A percentile compares a stretch with the other conserved stretches of the same genome.
Evolutionary conservation across 2,113 vertebrate species (phyloP).

Genomic region (Mus musculus): DNA sequence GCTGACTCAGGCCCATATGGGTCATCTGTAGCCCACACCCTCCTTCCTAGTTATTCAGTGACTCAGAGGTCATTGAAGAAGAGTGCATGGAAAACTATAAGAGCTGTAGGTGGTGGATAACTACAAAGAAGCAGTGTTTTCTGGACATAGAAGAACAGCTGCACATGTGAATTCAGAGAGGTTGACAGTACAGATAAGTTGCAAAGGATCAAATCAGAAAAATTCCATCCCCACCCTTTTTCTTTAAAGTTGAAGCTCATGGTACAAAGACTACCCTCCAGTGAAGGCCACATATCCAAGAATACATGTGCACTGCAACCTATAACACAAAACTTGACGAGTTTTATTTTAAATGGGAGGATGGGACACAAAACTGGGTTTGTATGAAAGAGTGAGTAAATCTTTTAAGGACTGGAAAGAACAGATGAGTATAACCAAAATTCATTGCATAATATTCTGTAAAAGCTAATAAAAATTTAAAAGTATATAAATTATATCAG

Average conservation of each 20-base stretch:
- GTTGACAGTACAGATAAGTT: neutral
- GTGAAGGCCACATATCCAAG: neutral
- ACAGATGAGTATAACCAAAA: neutral
- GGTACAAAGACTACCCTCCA: neutral
- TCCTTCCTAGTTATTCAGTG: too few relatives aligned
- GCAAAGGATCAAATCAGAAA: neutral
- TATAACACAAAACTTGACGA: neutral
- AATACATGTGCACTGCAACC: neutral
- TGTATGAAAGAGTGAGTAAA: neutral
- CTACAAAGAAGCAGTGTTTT: neutral
- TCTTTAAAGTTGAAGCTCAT: neutral
- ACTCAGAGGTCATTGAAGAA: neutral
- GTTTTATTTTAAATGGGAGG: neutral
- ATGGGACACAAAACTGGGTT: neutral
- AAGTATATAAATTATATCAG: neutral
- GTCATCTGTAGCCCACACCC: too few relatives aligned
- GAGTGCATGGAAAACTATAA: neutral
- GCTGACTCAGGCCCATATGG: neutral
- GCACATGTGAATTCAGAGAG: neutral
- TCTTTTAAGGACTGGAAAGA: neutral
- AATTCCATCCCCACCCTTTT: neutral
- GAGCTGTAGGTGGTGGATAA: neutral
- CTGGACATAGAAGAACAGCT: neutral
- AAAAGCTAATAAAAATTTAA: neutral
- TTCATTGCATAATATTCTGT: neutral